Base-by-base conservation (phyloP, 2,113 vertebrate species). In the Crocuta crocuta region DNA sequence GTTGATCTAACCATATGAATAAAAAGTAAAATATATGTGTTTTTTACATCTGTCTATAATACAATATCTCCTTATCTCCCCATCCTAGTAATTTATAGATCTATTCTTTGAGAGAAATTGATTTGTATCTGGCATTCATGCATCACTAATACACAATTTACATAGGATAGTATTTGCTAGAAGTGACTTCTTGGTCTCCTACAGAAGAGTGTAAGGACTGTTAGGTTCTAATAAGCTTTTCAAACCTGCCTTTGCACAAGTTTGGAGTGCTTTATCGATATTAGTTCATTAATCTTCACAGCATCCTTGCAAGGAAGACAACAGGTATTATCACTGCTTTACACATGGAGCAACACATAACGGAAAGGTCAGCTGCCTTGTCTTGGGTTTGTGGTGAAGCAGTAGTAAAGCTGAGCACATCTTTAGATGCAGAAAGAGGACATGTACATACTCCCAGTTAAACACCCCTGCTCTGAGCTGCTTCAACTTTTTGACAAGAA, bases 251-350 rank as follows among this genome's bases (percentile, higher is more conserved):
- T 94, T 89, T 78, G 94, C n/a, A 76, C 12, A 58, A 45, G 53
- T 95, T 94, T 10, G 24, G 78, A 96, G 48, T 78, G 33, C 82
- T 97, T 92, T 95, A 96, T 97, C 12, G 0, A 82, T 95, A 97
- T 92, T 92, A 95, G 70, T 76, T 97, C 96, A 97, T 98, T 98
- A 91, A 94, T 97, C 96, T 97, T 95, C 82, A 86, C 91, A 87
- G 61, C 31, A 92, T 93, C 89, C 95, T 93, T 58, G 78, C 6
- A 21, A 97, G 79, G 45, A 90, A 97, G 91, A 97, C 94, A 97
- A 74, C 58, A 95, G 63, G 55, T 89, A 92, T 94, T 96, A 95
- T 96, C 87, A 94, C 63, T 58, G 48, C 28, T 90, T 35, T 76
- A 48, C 61, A 79, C 45, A 55, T 23, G 48, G 35, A 96, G 10